Evolutionary conservation across 2,888 invertebrate genomes (phyloP).

Genomic region (Anthophora plumipes): DNA sequence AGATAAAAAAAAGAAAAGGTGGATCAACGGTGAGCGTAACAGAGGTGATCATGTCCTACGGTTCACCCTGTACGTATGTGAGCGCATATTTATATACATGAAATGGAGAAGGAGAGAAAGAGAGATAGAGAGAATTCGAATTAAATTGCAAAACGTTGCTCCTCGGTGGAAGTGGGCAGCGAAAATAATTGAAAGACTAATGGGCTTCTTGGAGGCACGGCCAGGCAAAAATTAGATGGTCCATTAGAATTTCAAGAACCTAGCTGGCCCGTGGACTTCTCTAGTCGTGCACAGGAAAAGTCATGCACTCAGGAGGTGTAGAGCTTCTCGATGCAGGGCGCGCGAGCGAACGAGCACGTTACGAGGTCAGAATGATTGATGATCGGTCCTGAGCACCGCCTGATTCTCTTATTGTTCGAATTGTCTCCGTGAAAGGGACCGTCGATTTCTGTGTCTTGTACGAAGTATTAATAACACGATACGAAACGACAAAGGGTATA

Average conservation of each 20-base stretch:
- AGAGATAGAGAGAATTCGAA: constrained; percentile 47
- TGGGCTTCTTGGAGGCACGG: constrained; percentile 42
- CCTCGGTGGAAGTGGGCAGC: constrained; percentile 54
- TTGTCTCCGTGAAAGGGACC: not conserved
- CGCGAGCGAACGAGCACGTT: not conserved
- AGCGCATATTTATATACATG: not conserved
- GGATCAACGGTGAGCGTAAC: too few species aligned
- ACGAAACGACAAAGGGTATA: too few species aligned
- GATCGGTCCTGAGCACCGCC: not conserved
- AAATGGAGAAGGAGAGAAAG: not conserved
- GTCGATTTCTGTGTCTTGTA: not conserved
- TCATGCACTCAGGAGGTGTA: not conserved
- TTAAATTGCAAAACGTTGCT: constrained; percentile 69
- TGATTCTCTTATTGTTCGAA: not conserved
- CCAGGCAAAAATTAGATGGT: constrained; percentile 3
- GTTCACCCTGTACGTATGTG: too few species aligned
- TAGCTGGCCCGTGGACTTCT: not conserved
- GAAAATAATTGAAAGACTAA: constrained; percentile 66
- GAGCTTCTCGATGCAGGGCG: not conserved
- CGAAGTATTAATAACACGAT: too few species aligned
- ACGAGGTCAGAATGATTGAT: not conserved
- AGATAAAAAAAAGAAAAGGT: too few species aligned
- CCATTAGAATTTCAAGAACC: constrained; percentile 41
- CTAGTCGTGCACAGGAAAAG: constrained; percentile 3
- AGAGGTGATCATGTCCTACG: too few species aligned